Conservation (phyloP, 2,888 invertebrate genomes). For the Holacanthella duospinosa region DNA sequence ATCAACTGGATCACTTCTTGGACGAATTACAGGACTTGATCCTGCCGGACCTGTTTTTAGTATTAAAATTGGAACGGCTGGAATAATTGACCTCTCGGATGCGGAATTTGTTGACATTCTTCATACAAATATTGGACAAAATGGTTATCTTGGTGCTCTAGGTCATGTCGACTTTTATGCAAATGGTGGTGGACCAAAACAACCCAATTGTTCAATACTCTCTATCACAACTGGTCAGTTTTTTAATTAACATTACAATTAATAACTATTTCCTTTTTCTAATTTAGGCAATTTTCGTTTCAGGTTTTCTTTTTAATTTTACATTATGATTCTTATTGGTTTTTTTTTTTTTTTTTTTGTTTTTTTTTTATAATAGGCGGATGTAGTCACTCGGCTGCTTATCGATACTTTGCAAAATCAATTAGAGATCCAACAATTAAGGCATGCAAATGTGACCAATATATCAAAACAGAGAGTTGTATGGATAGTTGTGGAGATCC, state of each 20-base stretch:
- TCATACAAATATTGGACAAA: not conserved
- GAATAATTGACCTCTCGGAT: not conserved
- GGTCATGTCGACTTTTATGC: slow-evolving; percentile 9
- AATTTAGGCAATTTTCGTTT: not conserved
- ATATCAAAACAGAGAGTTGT: not conserved
- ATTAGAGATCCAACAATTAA: not conserved
- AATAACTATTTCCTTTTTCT: not conserved
- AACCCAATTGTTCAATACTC: not conserved
- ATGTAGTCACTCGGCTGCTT: slow-evolving; percentile 1
- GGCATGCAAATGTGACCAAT: slow-evolving; percentile 3
- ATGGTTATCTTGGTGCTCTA: not conserved
- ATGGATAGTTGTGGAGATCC: not conserved
- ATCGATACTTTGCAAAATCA: not conserved
- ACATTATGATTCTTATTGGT: not conserved
- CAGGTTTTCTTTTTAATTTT: not conserved
- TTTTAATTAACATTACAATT: not conserved
- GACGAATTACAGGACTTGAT: slow-evolving; percentile 2
- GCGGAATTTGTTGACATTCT: slow-evolving; percentile 4
- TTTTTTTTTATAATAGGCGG: no score
- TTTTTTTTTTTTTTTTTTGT: no score
- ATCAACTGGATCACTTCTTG: not conserved
- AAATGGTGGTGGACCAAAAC: slow-evolving; percentile 8
- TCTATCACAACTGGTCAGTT: not conserved
- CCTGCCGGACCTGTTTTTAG: slow-evolving; percentile 7
- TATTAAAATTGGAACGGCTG: not conserved